Evolutionary conservation across 2,888 invertebrate species (phyloP).

Genomic region (Trachelus tabidus): DNA sequence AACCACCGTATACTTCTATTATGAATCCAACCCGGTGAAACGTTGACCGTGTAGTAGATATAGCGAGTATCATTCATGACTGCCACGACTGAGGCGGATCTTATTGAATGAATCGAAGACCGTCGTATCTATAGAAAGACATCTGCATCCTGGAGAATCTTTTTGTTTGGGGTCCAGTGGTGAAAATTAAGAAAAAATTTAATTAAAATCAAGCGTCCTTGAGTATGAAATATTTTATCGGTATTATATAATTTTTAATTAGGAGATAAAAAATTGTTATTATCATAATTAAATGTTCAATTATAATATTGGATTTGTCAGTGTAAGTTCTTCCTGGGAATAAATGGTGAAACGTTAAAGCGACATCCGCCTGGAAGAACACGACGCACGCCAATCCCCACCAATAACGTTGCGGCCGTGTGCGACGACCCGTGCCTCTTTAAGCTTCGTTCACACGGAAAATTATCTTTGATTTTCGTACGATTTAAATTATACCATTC

Average conservation of each 20-base stretch:
- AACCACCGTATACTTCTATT: constrained; percentile 52
- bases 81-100: background rate
- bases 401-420: constrained; percentile 29
- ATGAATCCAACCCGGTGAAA: constrained; percentile 56
- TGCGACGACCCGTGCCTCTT: constrained; percentile 35
- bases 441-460: constrained; percentile 15
- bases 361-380: constrained; percentile 33
- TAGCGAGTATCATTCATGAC: background rate
- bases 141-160: background rate
- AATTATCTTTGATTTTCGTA: background rate
- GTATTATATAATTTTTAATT: background rate
- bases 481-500: background rate
- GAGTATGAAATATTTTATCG: background rate
- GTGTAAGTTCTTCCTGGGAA: constrained; percentile 7
- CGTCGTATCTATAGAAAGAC: background rate
- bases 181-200: background rate
- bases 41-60: constrained; percentile 48
- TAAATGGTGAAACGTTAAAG: constrained; percentile 25
- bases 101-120: background rate
- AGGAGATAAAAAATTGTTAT: background rate
- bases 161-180: background rate
- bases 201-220: background rate
- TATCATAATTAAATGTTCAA: background rate
- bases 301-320: background rate
- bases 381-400: constrained; percentile 48